phyloP scores from a whole-genome alignment of 1,140 invertebrate genomes.

The Stenopsyche tienmushanensis region DNA sequence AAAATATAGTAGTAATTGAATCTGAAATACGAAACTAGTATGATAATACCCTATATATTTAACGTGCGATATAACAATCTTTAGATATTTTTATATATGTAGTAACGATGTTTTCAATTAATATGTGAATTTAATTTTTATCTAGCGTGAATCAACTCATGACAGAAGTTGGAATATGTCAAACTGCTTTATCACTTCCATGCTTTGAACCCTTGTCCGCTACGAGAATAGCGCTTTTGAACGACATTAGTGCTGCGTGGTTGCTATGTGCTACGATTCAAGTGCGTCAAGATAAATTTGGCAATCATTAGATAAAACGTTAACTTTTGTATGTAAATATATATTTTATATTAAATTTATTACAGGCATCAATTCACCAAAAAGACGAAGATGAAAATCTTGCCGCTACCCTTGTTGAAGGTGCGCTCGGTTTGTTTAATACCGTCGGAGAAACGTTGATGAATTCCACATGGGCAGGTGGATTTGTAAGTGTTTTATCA shows the following conservation, averaged over 20 bases:
- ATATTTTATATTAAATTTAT: conserved; percentile 10
- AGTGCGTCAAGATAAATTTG: conserved; percentile 44
- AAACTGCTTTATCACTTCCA: conserved; percentile 79
- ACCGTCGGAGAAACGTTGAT: conserved; percentile 78
- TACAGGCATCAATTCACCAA: conserved; percentile 53
- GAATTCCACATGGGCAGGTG: conserved; percentile 81
- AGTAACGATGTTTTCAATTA: conserved; percentile 44
- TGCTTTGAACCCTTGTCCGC: conserved; percentile 84
- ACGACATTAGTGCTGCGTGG: conserved; percentile 76
- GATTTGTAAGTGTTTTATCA: conserved; percentile 66
- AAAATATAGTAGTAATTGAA: conserved; percentile 45
- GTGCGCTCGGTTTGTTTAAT: conserved; percentile 68
- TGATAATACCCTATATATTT: conserved; percentile 42
- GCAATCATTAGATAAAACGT: conserved; percentile 1
- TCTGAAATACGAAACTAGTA: conserved; percentile 42
- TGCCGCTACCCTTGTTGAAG: conserved; percentile 65
- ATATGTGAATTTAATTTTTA: conserved; percentile 46
- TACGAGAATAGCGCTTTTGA: conserved; percentile 77
- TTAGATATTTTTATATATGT: conserved; percentile 43
- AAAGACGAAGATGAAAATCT: conserved; percentile 70
- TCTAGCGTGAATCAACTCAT: no score
- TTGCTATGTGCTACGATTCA: conserved; percentile 71
- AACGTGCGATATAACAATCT: no score
- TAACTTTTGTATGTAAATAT: background rate
- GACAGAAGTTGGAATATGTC: conserved; percentile 82